phyloP scores from a whole-genome alignment of 2,113 vertebrate species.

The Pelvicachromis taeniatus region DNA sequence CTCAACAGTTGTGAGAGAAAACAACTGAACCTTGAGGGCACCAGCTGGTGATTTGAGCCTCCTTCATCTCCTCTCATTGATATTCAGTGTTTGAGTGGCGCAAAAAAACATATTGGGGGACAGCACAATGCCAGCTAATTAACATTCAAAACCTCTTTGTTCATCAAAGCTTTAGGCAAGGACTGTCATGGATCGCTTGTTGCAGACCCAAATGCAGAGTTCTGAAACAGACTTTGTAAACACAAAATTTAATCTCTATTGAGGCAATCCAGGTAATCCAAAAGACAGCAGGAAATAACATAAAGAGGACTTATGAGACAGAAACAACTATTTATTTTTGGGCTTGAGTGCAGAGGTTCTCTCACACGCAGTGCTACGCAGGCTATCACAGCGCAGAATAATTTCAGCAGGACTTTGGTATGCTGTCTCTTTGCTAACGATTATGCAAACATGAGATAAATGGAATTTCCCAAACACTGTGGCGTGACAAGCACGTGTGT shows the following conservation, averaged over 20 bases:
- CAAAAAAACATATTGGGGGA: slow-evolving; percentile 49
- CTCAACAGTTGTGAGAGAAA: slow-evolving; percentile 41
- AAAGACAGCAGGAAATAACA: neutral
- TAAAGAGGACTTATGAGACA: slow-evolving; percentile 37
- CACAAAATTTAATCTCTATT: neutral
- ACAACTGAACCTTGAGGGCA: slow-evolving; percentile 21
- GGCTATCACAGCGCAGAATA: neutral
- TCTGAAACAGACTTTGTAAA: neutral
- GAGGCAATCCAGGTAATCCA: neutral
- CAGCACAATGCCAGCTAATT: slow-evolving; percentile 59
- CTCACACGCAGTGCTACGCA: neutral
- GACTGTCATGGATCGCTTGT: neutral
- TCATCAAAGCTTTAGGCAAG: slow-evolving; percentile 51
- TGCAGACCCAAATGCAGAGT: neutral
- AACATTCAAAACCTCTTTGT: slow-evolving; percentile 62
- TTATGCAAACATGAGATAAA: slow-evolving; percentile 53
- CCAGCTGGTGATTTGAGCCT: slow-evolving; percentile 39
- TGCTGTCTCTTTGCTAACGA: slow-evolving; percentile 10
- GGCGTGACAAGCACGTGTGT: neutral
- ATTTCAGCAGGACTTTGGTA: slow-evolving; percentile 35
- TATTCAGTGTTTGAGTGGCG: slow-evolving; percentile 56
- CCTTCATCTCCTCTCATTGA: slow-evolving; percentile 48
- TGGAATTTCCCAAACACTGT: slow-evolving; percentile 7
- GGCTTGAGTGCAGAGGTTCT: slow-evolving; percentile 11
- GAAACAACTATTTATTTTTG: slow-evolving; percentile 30